Evolutionary conservation across 1,140 invertebrate genomes (phyloP).

Genomic region (Solen grandis): DNA sequence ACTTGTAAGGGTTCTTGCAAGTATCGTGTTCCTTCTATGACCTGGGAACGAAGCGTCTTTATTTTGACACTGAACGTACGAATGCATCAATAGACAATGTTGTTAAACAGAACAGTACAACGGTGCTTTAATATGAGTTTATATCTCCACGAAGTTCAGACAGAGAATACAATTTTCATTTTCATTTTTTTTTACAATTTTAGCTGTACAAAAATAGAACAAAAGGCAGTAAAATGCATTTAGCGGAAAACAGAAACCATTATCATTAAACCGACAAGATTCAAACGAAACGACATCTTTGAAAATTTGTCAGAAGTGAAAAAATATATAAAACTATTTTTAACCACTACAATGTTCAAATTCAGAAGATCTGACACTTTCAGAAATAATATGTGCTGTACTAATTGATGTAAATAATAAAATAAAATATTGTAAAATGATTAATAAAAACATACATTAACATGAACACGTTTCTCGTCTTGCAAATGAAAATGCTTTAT

Average conservation of each 20-base stretch:
- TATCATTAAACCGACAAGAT: not conserved
- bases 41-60: too few species aligned
- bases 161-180: too few species aligned
- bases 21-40: not conserved
- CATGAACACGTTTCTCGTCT: not conserved
- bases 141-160: too few species aligned
- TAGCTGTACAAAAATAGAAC: not conserved
- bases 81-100: too few species aligned
- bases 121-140: too few species aligned
- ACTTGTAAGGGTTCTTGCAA: constrained; percentile 18
- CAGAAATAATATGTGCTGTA: not conserved
- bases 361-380: not conserved
- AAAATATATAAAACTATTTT: too few species aligned
- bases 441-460: not conserved
- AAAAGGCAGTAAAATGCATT: not conserved
- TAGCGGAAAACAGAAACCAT: not conserved
- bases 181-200: not conserved
- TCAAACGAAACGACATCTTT: not conserved
- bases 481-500: not conserved
- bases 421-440: not conserved
- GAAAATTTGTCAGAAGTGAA: not conserved
- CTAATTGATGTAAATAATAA: constrained; percentile 5
- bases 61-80: too few species aligned
- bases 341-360: constrained; percentile 3
- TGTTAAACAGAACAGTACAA: too few species aligned